Percentiles rank a stretch among this genome's conserved stretches.
Evolutionary conservation across 2,797 vertebrate species (phyloP).

Genomic region (Tokudaia muenninki): DNA sequence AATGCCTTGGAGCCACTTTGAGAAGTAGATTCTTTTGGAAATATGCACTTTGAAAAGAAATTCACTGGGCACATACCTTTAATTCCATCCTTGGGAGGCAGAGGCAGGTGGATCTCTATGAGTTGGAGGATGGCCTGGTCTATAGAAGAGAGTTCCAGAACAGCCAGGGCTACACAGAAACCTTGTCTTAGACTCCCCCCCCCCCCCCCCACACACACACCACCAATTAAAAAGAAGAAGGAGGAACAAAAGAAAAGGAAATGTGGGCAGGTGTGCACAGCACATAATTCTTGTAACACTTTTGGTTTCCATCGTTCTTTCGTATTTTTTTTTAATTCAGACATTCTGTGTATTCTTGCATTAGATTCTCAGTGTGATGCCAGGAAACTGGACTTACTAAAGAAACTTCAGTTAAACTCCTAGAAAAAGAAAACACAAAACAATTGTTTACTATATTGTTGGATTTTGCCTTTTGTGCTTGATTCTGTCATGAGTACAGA

Average conservation of each 20-base stretch:
- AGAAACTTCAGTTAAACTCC: constrained; percentile 11
- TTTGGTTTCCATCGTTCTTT: constrained; percentile 48
- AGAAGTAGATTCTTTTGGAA: constrained; percentile 57
- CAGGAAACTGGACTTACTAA: constrained; percentile 10
- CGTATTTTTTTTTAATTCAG: not conserved
- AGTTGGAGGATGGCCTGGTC: not conserved
- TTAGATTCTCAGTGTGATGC: constrained; percentile 30
- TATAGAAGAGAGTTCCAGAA: not conserved
- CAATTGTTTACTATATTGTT: not conserved
- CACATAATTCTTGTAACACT: constrained; percentile 29
- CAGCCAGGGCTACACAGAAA: not conserved
- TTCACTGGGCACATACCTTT: not conserved
- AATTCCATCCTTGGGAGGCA: not conserved
- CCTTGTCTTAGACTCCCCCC: not conserved
- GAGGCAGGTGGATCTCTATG: not conserved
- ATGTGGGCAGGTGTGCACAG: not conserved
- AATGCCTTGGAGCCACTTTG: constrained; percentile 30
- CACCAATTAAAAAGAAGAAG: not conserved
- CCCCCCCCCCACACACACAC: too few species aligned
- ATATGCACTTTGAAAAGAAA: constrained; percentile 65
- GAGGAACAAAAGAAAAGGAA: not conserved
- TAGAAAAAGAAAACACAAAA: constrained; percentile 11
- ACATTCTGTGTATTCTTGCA: constrained; percentile 30
- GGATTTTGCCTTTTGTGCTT: constrained; percentile 44
- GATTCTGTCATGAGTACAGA: constrained; percentile 37